Percentiles rank a stretch among this genome's conserved stretches.
phyloP scores from a whole-genome alignment of 1,140 invertebrate species.

The Drosophila tristis region DNA sequence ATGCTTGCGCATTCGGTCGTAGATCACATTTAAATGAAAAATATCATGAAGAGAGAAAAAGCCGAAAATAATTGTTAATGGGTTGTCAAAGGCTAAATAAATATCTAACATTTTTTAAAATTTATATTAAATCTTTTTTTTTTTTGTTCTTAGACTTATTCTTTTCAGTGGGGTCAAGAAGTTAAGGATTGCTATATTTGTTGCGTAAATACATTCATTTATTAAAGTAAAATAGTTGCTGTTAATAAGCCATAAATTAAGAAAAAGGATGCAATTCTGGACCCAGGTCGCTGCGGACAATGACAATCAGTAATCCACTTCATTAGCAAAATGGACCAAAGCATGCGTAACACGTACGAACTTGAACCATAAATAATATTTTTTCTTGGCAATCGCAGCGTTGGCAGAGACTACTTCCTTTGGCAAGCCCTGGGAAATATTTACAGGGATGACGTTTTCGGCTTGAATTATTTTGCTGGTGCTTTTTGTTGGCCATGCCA shows the following conservation, averaged over 20 bases:
- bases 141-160: too few relatives aligned
- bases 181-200: too few relatives aligned
- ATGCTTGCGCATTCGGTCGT: too few relatives aligned
- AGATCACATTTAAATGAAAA: too few relatives aligned
- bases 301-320: slow-evolving; percentile 50
- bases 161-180: too few relatives aligned
- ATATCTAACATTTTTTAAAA: neutral
- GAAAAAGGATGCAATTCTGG: slow-evolving; percentile 15
- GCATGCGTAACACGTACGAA: slow-evolving; percentile 60
- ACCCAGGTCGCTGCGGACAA: slow-evolving; percentile 1
- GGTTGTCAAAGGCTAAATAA: too few relatives aligned
- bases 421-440: slow-evolving; percentile 64
- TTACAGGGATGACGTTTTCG: slow-evolving; percentile 64
- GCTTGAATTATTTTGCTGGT: slow-evolving; percentile 49
- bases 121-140: too few relatives aligned
- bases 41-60: too few relatives aligned
- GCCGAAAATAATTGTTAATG: too few relatives aligned
- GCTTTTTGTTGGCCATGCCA: slow-evolving; percentile 60
- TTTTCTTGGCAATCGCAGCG: slow-evolving; percentile 32
- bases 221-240: neutral
- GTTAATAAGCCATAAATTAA: neutral
- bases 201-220: too few relatives aligned
- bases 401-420: slow-evolving; percentile 41
- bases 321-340: slow-evolving; percentile 56
- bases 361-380: slow-evolving; percentile 71